Evolutionary conservation across 2,797 vertebrate genomes (phyloP), one percentile per base, ranked within the genome.

Genomic region (Acestrorhynchus altus): DNA sequence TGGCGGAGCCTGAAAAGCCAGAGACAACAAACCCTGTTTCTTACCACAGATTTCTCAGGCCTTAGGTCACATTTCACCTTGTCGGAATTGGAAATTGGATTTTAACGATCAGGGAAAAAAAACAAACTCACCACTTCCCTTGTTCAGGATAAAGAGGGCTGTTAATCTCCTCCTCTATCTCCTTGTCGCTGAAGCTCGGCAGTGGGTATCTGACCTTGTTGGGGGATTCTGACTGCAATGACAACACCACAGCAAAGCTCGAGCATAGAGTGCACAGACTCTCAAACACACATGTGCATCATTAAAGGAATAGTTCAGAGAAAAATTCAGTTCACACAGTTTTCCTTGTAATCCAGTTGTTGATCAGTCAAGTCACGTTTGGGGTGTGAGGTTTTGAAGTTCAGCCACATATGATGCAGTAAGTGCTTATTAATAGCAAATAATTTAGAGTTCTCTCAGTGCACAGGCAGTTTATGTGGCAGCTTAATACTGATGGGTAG

Each of bases 141-240:
- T 77, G 76, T 57, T 63, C 65, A 42, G 18, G 71, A 76, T 84
- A 79, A 81, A 83, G 75, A 39, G 0, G 15, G 0, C 63, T 85
- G 72, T 83, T 87, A 61, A 86, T 90, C 89, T 87, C 80, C 73
- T 81, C 64, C 82, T 90, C 66, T 51, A 80, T 89, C 64, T 91
- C 85, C 16, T 72, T 72, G 79, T 87, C 84, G 35, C 84, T 85
- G 75, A 78, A 12, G 68, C 78, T 68, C 74, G 86, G 42, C 71
- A 83, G 74, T 77, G 80, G 68, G 72, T 39, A 65, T 63, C 72
- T 80, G 22, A 74, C 40, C 11, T 74, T 72, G 63, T 51, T 65
- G 39, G 31, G 79, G 5, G 42, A 74, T 80, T 90, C 78, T 18
- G 77, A 75, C 89, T 91, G 84, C 47, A 90, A 89, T 86, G 81